Evolutionary conservation across 2,797 vertebrate genomes (phyloP).

Genomic region (Sciurus carolinensis): DNA sequence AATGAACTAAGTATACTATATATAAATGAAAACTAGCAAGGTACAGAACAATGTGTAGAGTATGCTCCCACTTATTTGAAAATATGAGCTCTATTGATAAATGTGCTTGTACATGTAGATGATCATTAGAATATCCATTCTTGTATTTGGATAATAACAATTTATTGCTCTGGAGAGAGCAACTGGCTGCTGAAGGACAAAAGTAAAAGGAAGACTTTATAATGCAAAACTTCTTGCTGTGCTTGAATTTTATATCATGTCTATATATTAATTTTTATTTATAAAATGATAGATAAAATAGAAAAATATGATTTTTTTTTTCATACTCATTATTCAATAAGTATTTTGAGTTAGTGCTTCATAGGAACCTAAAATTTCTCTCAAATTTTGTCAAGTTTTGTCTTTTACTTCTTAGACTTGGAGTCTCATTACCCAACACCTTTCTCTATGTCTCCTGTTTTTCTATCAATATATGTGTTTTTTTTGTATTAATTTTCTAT

Average conservation of each 20-base stretch:
- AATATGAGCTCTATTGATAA: neutral
- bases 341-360: neutral
- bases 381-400: neutral
- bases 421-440: neutral
- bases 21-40: neutral
- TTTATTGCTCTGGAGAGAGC: neutral
- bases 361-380: neutral
- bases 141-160: neutral
- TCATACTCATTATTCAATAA: neutral
- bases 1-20: neutral
- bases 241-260: neutral
- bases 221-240: neutral
- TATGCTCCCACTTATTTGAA: neutral
- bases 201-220: neutral
- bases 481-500: neutral
- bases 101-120: neutral
- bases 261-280: neutral
- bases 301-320: neutral
- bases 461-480: neutral
- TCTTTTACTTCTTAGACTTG: neutral
- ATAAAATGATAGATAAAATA: neutral
- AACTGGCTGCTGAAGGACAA: neutral
- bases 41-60: neutral
- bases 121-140: neutral
- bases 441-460: neutral